Evolutionary conservation across 2,797 vertebrate genomes (phyloP).

Genomic region (Catharus ustulatus): DNA sequence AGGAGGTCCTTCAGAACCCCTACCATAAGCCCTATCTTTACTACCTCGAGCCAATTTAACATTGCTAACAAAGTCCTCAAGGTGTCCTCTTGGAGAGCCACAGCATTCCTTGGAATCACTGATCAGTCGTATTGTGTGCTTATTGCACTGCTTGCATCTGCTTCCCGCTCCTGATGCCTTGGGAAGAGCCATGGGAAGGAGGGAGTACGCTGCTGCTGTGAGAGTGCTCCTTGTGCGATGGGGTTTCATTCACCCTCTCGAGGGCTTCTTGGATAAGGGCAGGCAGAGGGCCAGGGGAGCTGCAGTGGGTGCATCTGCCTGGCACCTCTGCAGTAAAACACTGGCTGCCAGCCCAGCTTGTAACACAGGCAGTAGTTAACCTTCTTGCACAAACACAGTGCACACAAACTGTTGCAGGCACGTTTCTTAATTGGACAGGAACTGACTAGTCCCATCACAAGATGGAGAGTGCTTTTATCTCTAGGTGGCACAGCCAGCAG

Average conservation of each 20-base stretch:
- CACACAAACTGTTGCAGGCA: background rate
- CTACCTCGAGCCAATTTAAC: background rate
- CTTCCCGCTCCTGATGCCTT: background rate
- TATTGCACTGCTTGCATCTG: background rate
- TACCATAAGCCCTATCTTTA: background rate
- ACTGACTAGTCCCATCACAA: background rate
- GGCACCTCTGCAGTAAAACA: background rate
- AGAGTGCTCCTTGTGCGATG: background rate
- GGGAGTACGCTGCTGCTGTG: accelerated
- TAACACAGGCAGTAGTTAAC: background rate
- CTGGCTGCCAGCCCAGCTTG: constrained; percentile 1
- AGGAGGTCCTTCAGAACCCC: background rate
- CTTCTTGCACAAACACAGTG: background rate
- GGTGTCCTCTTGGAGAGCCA: background rate
- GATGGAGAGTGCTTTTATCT: background rate
- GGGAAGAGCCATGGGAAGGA: background rate
- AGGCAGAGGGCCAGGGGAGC: background rate
- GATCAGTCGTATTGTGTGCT: accelerated
- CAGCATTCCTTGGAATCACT: background rate
- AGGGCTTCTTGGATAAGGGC: background rate
- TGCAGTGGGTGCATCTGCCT: background rate
- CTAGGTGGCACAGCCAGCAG: background rate
- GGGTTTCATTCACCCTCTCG: background rate
- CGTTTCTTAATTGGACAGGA: background rate
- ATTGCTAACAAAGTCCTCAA: background rate